phyloP scores from a whole-genome alignment of 1,140 invertebrate genomes.

The Aphis gossypii region DNA sequence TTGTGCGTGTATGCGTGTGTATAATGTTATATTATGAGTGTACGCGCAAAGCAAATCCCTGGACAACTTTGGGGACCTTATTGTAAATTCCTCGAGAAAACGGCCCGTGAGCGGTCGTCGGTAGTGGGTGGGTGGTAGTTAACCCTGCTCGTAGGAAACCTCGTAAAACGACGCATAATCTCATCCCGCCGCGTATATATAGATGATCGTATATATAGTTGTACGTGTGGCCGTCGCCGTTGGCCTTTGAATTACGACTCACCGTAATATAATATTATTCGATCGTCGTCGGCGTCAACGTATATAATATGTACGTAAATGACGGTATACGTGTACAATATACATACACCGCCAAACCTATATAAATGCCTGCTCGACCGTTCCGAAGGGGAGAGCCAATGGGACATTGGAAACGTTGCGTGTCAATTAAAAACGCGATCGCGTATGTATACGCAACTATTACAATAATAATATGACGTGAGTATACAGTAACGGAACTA shows the following conservation, averaged over 20 bases:
- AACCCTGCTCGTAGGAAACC: constrained; percentile 7
- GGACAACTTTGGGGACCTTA: constrained; percentile 14
- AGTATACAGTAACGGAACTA: neutral
- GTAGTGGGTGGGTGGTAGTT: neutral
- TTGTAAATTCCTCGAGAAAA: constrained; percentile 37
- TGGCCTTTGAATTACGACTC: constrained; percentile 33
- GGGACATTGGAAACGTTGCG: neutral
- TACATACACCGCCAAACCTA: neutral
- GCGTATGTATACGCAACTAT: neutral
- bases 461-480: constrained; percentile 15
- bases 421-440: constrained; percentile 17
- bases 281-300: neutral
- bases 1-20: too few species aligned
- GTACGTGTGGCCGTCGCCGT: too few species aligned
- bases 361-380: neutral
- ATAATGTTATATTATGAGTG: too few species aligned
- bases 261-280: neutral
- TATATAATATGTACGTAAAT: neutral
- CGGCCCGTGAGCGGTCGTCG: neutral
- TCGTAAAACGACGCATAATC: constrained; percentile 50
- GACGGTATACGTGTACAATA: neutral
- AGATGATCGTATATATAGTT: neutral
- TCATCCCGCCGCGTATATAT: neutral
- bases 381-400: neutral
- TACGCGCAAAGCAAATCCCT: neutral